Conservation (phyloP, 1,140 invertebrate species). For the Asobara japonica region DNA sequence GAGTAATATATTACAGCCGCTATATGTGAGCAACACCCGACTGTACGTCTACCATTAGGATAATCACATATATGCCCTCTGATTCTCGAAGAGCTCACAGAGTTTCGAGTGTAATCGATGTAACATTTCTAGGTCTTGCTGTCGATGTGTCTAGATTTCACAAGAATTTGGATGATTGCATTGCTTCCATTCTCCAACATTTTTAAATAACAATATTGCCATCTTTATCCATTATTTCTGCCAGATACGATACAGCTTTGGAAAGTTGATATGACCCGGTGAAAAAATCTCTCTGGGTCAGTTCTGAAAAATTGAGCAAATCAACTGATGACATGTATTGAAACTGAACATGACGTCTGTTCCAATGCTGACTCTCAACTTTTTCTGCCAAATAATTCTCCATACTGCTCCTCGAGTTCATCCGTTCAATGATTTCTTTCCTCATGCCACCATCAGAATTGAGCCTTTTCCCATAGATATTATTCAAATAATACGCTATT, state of each 20-base stretch:
- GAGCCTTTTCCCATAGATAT: slow-evolving; percentile 36
- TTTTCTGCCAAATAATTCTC: slow-evolving; percentile 36
- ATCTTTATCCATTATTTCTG: slow-evolving; percentile 37
- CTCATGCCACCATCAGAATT: slow-evolving; percentile 31
- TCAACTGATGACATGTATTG: slow-evolving; percentile 23
- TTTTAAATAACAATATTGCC: slow-evolving; percentile 28
- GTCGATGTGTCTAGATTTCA: slow-evolving; percentile 35
- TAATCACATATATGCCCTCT: slow-evolving; percentile 34
- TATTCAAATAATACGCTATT: slow-evolving; percentile 38
- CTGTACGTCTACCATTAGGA: slow-evolving; percentile 35
- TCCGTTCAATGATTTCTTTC: slow-evolving; percentile 33
- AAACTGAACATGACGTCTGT: slow-evolving; percentile 33
- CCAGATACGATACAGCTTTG: slow-evolving; percentile 39
- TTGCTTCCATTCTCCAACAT: background rate
- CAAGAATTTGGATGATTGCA: slow-evolving; percentile 31
- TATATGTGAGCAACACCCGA: slow-evolving; percentile 34
- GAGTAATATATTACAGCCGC: slow-evolving; percentile 37
- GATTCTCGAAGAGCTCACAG: slow-evolving; percentile 8
- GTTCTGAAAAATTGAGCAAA: slow-evolving; percentile 33
- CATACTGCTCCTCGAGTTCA: slow-evolving; percentile 23
- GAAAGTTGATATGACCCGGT: slow-evolving; percentile 35
- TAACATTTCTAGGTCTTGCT: slow-evolving; percentile 31
- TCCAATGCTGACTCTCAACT: slow-evolving; percentile 35
- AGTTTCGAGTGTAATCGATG: slow-evolving; percentile 29
- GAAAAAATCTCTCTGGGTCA: slow-evolving; percentile 35